Percentiles rank a stretch among this genome's conserved stretches.
phyloP scores from a whole-genome alignment of 35 echinoderm and acorn worm genomes.

The Ophiothrix spiculata region DNA sequence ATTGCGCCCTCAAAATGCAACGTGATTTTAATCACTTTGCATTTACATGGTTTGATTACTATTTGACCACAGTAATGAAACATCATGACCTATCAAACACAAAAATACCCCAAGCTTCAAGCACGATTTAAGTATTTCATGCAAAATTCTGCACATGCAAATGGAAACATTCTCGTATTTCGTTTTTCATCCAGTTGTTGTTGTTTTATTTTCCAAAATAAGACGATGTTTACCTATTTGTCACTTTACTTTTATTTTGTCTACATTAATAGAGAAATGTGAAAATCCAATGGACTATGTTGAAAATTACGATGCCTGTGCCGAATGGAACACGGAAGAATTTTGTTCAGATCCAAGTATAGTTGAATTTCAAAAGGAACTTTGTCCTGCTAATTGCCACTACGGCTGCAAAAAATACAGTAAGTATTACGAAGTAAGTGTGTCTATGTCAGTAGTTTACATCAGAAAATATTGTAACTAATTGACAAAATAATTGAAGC shows the following conservation, averaged over 20 bases:
- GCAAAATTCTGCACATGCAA: not conserved
- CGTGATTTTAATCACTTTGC: too few species aligned
- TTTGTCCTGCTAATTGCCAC: conserved; percentile 19
- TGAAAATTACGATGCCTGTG: conserved; percentile 13
- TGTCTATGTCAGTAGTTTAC: too few species aligned
- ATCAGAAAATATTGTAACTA: too few species aligned
- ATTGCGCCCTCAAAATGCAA: too few species aligned
- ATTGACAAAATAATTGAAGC: too few species aligned
- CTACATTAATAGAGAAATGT: conserved; percentile 29
- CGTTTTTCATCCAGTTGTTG: not conserved
- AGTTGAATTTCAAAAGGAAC: not conserved
- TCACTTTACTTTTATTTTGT: not conserved
- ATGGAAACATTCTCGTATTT: not conserved
- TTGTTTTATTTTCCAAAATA: not conserved
- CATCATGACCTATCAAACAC: not conserved
- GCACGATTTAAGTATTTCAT: not conserved
- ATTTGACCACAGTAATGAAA: too few species aligned
- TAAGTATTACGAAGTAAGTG: too few species aligned
- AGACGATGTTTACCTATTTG: not conserved
- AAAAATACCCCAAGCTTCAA: not conserved
- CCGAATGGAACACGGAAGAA: not conserved
- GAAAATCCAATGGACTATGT: not conserved
- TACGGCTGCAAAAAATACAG: conserved; percentile 21
- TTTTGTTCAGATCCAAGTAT: not conserved
- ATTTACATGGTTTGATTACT: too few species aligned